Base-by-base conservation (phyloP, 2,888 invertebrate genomes). In the Syrphus vitripennis region DNA sequence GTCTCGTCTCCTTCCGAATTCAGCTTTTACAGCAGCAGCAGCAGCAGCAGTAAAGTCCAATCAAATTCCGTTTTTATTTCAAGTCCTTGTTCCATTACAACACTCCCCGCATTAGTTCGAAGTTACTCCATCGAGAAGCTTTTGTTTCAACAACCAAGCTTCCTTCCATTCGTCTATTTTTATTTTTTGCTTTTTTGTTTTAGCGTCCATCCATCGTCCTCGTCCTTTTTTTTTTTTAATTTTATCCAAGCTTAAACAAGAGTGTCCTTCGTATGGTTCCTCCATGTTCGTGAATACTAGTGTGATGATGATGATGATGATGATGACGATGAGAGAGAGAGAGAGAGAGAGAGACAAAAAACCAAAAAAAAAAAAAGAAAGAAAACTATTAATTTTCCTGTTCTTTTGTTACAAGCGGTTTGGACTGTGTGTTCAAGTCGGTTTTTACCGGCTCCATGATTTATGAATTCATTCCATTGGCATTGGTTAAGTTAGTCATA, bases 391-490 rank as follows among this genome's bases (percentile, higher is more conserved):
- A 86, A 86, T 82, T 86, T 82, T 86, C 86, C 82, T 86, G 84
- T 84, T 84, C 84, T 48, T 84, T 84, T 81, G 84, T 77, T 76
- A 61, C 76, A 26, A 76, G 86, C 82, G 82, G 86, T 78, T 77
- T 74, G 14, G 72, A 61, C 45, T 86, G 82, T 77, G 69, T 72
- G 69, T 59, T 74, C 72, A 71, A 84, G 87, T 88, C 87, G 82
- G 77, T 82, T 87, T 88, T 86, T 84, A 88, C 84, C 84, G 67
- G 59, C 77, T 61, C 74, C 84, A 87, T 88, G 88, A 88, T 88
- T 88, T 88, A 88, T 88, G 88, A 87, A 83, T 88, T 78, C 77
- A 78, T 83, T 81, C 71, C 81, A 74, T 82, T 82, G 86, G 82
- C 81, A 74, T 82, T 82, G 86, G 82, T 86, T 86, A 82, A 86